These are phyloP conservation scores for Xiphorhynchus elegans DNA, from an alignment of 2,113 vertebrate genomes.

Conservation along the genomic window DNA sequence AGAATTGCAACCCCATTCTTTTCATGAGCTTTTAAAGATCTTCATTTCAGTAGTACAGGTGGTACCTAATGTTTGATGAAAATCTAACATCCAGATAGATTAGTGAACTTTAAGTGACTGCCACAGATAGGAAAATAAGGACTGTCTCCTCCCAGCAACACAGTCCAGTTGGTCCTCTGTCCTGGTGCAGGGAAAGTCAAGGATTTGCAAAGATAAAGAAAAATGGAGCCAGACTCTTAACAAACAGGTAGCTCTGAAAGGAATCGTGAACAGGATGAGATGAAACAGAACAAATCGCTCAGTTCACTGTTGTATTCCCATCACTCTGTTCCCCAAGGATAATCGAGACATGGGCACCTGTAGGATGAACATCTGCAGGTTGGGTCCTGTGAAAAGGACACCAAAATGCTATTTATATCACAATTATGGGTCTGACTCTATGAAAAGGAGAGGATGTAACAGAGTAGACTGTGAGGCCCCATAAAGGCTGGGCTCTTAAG, in stretches of 20 bases:
- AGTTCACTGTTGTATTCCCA: neutral
- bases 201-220: neutral
- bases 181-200: neutral
- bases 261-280: neutral
- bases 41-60: neutral
- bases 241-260: neutral
- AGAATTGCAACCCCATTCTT: neutral
- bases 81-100: neutral
- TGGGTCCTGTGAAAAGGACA: neutral
- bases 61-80: neutral
- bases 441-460: neutral
- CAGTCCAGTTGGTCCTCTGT: neutral
- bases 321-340: neutral
- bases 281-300: neutral
- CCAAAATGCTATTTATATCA: neutral
- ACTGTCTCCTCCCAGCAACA: neutral
- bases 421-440: neutral
- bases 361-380: neutral
- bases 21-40: neutral
- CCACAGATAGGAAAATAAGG: neutral
- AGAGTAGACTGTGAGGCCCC: neutral
- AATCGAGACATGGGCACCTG: rapidly evolving
- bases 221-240: neutral
- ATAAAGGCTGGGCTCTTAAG: neutral
- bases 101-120: neutral